A percentile compares a stretch with the other conserved stretches of the same genome.
Conservation (phyloP, 2,113 vertebrate genomes). For the Charadrius vociferus region DNA sequence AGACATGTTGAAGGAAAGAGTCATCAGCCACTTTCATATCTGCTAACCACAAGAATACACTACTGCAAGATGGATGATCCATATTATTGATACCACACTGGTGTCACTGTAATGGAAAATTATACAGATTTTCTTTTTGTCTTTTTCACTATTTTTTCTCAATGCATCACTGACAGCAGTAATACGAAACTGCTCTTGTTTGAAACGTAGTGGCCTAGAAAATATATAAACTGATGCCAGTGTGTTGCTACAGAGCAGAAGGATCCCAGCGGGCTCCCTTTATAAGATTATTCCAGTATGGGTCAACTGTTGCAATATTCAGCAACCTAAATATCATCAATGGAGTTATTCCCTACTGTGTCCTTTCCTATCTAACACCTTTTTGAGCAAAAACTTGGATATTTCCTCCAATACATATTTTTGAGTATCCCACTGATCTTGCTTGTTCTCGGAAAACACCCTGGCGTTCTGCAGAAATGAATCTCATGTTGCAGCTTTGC, state of each 20-base stretch:
- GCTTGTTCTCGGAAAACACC: neutral
- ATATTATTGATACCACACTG: neutral
- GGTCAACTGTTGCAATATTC: constrained; percentile 36
- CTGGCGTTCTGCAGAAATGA: neutral
- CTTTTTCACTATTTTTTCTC: neutral
- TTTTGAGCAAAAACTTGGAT: neutral
- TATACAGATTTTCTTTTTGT: neutral
- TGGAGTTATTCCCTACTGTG: neutral
- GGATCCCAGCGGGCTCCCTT: neutral
- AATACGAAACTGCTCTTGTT: neutral
- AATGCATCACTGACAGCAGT: neutral
- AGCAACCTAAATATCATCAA: neutral
- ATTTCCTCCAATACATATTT: neutral
- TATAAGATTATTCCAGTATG: neutral
- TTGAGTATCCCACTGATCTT: neutral
- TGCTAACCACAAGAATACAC: neutral
- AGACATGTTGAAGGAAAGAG: neutral
- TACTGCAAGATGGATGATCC: neutral
- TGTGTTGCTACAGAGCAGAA: neutral
- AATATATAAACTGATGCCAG: constrained; percentile 9
- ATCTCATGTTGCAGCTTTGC: neutral
- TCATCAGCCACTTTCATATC: neutral
- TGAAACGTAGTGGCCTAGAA: neutral
- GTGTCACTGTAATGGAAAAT: neutral
- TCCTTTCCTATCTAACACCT: neutral